Conservation (phyloP, 2,113 vertebrate genomes). For the Eidolon helvum region DNA sequence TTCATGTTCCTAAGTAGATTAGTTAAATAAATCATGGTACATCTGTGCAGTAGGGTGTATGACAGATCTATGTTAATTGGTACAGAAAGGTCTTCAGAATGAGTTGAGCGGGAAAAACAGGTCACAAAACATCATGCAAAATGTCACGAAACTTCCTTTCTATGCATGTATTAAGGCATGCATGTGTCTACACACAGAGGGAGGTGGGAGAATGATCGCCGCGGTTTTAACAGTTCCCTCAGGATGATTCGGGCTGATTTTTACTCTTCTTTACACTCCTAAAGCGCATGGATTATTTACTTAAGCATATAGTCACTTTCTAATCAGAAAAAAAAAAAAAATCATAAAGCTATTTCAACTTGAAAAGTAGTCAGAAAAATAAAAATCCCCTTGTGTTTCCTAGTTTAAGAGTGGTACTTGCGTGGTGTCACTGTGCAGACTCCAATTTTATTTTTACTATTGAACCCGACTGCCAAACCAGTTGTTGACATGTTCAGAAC, state of each 20-base stretch:
- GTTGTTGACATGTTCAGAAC: neutral
- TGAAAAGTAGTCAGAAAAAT: neutral
- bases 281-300: neutral
- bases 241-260: neutral
- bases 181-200: neutral
- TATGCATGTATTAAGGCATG: neutral
- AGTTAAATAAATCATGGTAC: neutral
- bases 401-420: neutral
- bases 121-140: neutral
- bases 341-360: neutral
- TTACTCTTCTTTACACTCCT: neutral
- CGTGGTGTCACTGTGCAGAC: neutral
- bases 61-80: neutral
- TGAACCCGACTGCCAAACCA: neutral
- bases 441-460: neutral
- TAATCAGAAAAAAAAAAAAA: constrained; percentile 31
- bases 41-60: neutral
- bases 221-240: neutral
- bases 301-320: neutral
- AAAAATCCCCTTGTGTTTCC: neutral
- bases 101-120: neutral
- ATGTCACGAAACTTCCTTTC: neutral
- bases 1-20: neutral
- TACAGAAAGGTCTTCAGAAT: neutral
- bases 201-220: neutral